These are phyloP conservation scores for Hyperoplus lanceolatus DNA, from an alignment of 2,797 vertebrate genomes.

Conservation along the genomic window DNA sequence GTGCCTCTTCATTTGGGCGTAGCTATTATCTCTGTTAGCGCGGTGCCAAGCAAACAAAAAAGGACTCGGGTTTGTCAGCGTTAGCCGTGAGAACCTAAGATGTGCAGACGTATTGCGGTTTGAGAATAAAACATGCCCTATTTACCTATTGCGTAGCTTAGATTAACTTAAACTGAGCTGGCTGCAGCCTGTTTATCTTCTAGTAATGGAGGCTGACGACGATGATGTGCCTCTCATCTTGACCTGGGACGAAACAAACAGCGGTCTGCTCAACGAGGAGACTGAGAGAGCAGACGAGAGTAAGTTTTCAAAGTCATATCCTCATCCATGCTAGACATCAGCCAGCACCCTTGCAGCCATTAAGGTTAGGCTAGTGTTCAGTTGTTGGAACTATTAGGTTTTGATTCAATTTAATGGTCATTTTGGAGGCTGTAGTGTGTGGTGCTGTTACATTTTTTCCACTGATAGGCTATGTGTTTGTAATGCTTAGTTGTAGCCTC, in stretches of 20 bases:
- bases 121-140: neutral
- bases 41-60: neutral
- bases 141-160: conserved; percentile 19
- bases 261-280: conserved; percentile 82
- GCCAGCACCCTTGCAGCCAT: neutral
- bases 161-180: neutral
- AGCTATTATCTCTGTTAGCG: neutral
- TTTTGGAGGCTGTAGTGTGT: neutral
- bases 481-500: neutral
- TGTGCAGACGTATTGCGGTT: conserved; percentile 31
- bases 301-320: conserved; percentile 79
- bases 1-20: neutral
- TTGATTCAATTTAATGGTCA: neutral
- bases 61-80: neutral
- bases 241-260: conserved; percentile 91
- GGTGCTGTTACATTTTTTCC: neutral
- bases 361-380: neutral
- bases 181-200: conserved; percentile 24
- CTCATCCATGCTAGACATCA: neutral
- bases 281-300: conserved; percentile 88
- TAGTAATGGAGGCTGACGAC: conserved; percentile 89
- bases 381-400: neutral
- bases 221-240: conserved; percentile 97
- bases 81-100: conserved; percentile 26
- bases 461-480: neutral